Conservation (phyloP, 2,113 vertebrate genomes). For the Microcebus jonahi region DNA sequence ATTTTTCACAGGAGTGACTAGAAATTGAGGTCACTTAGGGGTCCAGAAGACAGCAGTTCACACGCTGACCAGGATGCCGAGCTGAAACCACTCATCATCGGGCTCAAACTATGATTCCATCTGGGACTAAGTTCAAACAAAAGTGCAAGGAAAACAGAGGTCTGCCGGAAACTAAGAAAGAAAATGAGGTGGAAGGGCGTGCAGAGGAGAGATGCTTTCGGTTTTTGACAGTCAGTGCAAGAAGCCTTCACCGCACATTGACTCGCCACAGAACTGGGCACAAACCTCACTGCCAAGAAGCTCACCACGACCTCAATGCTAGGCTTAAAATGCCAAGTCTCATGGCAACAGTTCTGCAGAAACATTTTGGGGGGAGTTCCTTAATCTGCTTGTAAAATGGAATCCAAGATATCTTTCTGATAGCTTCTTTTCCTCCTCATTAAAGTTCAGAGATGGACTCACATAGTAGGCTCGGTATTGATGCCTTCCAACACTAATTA, state of each 20-base stretch:
- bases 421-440: not conserved
- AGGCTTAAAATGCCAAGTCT: not conserved
- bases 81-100: not conserved
- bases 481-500: not conserved
- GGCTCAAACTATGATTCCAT: not conserved
- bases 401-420: not conserved
- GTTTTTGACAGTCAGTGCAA: not conserved
- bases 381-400: not conserved
- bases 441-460: not conserved
- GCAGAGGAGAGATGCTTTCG: not conserved
- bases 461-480: not conserved
- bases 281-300: not conserved
- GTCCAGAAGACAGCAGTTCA: not conserved
- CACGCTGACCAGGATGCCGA: not conserved
- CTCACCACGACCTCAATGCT: not conserved
- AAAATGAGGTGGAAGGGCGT: not conserved
- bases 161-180: not conserved
- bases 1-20: not conserved
- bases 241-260: not conserved
- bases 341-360: not conserved
- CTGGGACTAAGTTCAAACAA: constrained; percentile 1
- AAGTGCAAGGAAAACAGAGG: not conserved
- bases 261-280: not conserved
- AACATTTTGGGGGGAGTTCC: not conserved
- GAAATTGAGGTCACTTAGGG: not conserved